Base-by-base conservation (phyloP, 1,140 invertebrate genomes). In the Dryas iulia region DNA sequence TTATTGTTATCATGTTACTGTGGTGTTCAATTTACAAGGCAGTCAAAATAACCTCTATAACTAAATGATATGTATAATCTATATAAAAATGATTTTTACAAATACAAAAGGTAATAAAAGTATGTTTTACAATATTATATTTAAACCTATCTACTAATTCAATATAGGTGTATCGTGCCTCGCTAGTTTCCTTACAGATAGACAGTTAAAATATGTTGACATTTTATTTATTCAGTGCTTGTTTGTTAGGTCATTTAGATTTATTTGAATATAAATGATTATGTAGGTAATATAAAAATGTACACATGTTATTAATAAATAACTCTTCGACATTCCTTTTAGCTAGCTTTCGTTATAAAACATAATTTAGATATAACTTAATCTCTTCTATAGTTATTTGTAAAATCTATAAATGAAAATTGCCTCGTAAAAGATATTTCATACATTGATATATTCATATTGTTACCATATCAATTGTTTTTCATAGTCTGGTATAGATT, bases 381-480 rank as follows among this genome's bases (percentile, higher is more conserved):
- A 64, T 63, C 23, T 63, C 67, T 63, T 69, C 35, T 58, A n/a
- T 64, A 69, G 53, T 69, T 69, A 69, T 69, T 69, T 69, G 59
- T 65, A 70, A 64, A 26, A 39, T 56, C 60, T 65, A 65, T 60
- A 26, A 30, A 59, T 59, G 59, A 59, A 60, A 47, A 47, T 47
- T 60, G 57, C 68, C 59, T 62, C 59, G 59, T 69, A 28, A 67
- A 77, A 69, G 72, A 77, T 76, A 72, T 78, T 76, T 81, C 77
- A 73, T 76, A 75, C 67, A 72, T 76, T 79, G 69, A 79, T 84
- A 82, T 84, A 83, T 84, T 81, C 75, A 77, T 82, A 78, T 82
- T 83, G 79, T 87, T 87, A 79, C 78, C 84, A 89, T 89, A 87
- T 89, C 86, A 83, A 80, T 86, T 86, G 79, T 86, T 87, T 88